Conservation (phyloP, 2,797 vertebrate genomes). For the Rhabdophis nuchalis region DNA sequence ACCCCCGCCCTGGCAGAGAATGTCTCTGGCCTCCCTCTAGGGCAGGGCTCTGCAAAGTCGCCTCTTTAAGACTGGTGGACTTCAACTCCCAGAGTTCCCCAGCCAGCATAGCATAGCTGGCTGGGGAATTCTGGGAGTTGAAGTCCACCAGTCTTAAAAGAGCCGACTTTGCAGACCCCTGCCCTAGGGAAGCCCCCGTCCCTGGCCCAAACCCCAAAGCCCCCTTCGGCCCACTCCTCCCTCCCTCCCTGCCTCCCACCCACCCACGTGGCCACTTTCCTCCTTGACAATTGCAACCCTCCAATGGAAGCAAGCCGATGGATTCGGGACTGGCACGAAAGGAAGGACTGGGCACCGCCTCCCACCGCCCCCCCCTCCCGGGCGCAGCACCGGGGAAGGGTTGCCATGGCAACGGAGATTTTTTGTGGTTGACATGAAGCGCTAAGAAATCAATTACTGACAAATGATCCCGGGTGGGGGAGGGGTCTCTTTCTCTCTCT, state of each 20-base stretch:
- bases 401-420: conserved; percentile 1
- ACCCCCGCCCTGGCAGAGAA: neutral
- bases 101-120: too few species aligned
- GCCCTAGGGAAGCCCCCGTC: neutral
- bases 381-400: neutral
- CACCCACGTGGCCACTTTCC: neutral
- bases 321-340: neutral
- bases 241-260: neutral
- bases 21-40: neutral
- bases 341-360: neutral
- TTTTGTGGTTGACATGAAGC: conserved; percentile 7
- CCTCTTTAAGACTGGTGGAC: too few species aligned
- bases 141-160: too few species aligned
- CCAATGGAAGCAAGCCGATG: neutral
- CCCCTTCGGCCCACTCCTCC: neutral
- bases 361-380: neutral
- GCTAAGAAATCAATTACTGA: conserved; percentile 26
- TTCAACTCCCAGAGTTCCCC: too few species aligned
- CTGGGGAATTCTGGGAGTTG: too few species aligned
- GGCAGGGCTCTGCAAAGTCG: too few species aligned
- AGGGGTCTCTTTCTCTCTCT: neutral
- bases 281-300: neutral
- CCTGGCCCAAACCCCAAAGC: neutral
- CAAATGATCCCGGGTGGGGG: neutral
- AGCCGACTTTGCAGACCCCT: too few species aligned